Conservation (phyloP, 1,140 invertebrate genomes). For the Drosophila sturtevanti region DNA sequence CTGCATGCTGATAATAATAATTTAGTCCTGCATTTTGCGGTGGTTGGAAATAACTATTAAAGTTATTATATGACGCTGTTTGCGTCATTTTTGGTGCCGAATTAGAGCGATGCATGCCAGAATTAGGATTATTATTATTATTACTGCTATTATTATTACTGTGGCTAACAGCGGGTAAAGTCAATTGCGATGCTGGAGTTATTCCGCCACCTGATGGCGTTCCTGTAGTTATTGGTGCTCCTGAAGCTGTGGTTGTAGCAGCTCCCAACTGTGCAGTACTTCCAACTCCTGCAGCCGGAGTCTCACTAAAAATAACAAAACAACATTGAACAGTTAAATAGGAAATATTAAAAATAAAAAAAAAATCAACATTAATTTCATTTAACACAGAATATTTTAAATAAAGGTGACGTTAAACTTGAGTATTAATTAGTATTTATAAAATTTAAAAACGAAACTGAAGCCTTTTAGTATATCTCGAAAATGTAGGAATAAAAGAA, state of each 20-base stretch:
- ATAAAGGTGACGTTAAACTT: too few species aligned
- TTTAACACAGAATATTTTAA: too few species aligned
- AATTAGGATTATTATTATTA: conserved; percentile 39
- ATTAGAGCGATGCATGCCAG: conserved; percentile 62
- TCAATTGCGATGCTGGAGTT: not conserved
- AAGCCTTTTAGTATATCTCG: too few species aligned
- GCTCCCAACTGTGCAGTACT: too few species aligned
- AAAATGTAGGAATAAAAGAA: too few species aligned
- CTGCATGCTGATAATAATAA: conserved; percentile 55
- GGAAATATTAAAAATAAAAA: too few species aligned
- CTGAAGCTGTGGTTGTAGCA: not conserved
- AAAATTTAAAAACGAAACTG: too few species aligned
- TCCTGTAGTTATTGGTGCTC: not conserved
- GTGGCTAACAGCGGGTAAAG: conserved; percentile 36
- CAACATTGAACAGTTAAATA: too few species aligned
- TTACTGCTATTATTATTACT: conserved; percentile 56
- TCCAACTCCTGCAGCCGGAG: conserved; percentile 10
- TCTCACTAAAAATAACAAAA: conserved; percentile 24
- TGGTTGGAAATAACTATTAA: conserved; percentile 62
- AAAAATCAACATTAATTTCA: too few species aligned
- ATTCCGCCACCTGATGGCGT: conserved; percentile 23
- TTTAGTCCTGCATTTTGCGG: conserved; percentile 50
- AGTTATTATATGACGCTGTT: conserved; percentile 56
- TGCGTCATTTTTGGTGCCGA: conserved; percentile 72
- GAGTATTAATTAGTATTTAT: too few species aligned